phyloP scores from a whole-genome alignment of 1,140 invertebrate genomes.

The Zaprionus vittiger region DNA sequence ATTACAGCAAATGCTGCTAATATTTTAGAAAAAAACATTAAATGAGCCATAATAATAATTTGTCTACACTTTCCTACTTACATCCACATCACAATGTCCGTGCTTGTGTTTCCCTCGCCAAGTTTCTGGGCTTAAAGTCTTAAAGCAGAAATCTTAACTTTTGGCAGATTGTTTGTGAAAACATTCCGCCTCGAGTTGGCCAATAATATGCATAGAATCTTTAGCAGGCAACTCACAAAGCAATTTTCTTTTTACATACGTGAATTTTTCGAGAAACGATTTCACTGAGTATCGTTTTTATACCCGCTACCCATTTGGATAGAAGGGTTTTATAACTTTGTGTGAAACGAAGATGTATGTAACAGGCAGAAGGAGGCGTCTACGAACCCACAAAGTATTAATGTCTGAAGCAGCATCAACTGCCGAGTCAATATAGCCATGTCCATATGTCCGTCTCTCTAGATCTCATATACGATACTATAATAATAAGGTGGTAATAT shows the following conservation, averaged over 20 bases:
- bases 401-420: no score
- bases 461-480: no score
- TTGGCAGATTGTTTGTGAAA: neutral
- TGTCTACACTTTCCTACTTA: constrained; percentile 31
- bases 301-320: neutral
- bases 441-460: no score
- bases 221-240: constrained; percentile 34
- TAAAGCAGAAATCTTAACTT: neutral
- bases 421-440: no score
- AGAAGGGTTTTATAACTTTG: no score
- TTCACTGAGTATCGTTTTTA: constrained; percentile 65
- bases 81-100: neutral
- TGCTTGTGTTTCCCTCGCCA: neutral
- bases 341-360: no score
- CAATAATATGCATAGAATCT: constrained; percentile 45
- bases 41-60: constrained; percentile 40
- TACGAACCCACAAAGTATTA: no score
- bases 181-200: constrained; percentile 8
- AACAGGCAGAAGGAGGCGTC: no score
- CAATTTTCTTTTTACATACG: constrained; percentile 72
- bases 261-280: constrained; percentile 72
- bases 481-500: no score
- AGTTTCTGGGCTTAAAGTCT: constrained; percentile 1
- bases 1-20: constrained; percentile 28
- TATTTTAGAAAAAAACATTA: constrained; percentile 48